Evolutionary conservation across 2,888 invertebrate species (phyloP).

Genomic region (Gymnocheta viridis): DNA sequence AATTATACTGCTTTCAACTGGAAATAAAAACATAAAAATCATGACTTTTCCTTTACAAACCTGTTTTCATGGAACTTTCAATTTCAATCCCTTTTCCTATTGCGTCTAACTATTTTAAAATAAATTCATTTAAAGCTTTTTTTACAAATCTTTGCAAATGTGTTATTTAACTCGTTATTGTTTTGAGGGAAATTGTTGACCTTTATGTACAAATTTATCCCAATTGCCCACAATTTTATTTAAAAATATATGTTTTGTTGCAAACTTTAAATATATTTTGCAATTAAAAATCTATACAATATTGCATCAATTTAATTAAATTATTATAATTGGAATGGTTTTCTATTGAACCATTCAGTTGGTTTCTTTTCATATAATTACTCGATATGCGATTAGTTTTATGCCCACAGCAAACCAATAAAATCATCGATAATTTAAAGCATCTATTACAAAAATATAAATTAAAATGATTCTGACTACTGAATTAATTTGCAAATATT

Average conservation of each 20-base stretch:
- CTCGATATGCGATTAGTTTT: constrained; percentile 17
- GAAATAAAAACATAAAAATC: too few relatives aligned
- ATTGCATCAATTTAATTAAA: constrained; percentile 48
- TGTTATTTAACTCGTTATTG: background rate
- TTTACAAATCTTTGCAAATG: background rate
- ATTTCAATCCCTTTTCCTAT: too few relatives aligned
- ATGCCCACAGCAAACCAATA: background rate
- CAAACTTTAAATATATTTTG: background rate
- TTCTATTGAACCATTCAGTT: constrained; percentile 10
- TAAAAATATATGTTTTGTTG: background rate
- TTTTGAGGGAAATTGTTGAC: background rate
- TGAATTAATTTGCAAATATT: constrained; percentile 10
- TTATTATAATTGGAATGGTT: constrained; percentile 10
- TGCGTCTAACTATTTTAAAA: background rate
- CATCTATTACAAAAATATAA: background rate
- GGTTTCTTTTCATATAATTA: background rate
- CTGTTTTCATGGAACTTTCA: too few relatives aligned
- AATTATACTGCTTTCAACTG: too few relatives aligned
- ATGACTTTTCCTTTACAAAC: too few relatives aligned
- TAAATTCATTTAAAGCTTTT: background rate
- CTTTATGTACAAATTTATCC: background rate
- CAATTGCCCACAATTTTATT: background rate
- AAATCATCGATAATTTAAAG: background rate
- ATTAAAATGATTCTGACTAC: constrained; percentile 21
- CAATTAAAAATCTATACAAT: constrained; percentile 37